phyloP scores from a whole-genome alignment of 1,140 invertebrate species.

The Cotesia chilonis region DNA sequence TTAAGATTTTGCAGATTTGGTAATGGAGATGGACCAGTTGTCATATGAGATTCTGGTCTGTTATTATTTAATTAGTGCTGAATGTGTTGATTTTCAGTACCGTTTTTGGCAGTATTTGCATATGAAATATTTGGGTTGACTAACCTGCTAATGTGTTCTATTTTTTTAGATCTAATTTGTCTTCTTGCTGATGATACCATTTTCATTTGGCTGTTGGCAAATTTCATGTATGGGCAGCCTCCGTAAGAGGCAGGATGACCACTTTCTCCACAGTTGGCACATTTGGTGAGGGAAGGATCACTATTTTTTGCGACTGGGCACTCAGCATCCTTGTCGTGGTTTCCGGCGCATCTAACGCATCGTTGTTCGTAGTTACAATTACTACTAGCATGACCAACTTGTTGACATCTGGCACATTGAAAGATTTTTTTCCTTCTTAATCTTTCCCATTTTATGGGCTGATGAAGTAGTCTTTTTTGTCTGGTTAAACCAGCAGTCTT shows the following conservation, averaged over 20 bases:
- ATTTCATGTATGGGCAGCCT: slow-evolving; percentile 3
- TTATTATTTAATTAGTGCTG: slow-evolving; percentile 8
- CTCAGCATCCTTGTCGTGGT: background rate
- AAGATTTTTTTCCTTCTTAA: slow-evolving; percentile 20
- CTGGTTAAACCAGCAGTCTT: background rate
- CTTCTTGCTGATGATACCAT: background rate
- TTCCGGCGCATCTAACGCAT: slow-evolving; percentile 37
- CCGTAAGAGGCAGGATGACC: slow-evolving; percentile 1
- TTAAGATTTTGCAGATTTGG: no score
- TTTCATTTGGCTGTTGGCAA: slow-evolving; percentile 24
- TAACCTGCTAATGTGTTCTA: background rate
- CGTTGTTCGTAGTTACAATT: slow-evolving; percentile 29
- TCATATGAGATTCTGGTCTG: background rate
- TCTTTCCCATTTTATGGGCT: slow-evolving; percentile 32
- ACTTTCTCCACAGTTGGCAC: background rate
- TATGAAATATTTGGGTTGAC: background rate
- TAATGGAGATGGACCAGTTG: background rate
- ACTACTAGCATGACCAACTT: slow-evolving; percentile 35
- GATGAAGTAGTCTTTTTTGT: slow-evolving; percentile 19
- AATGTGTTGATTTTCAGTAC: slow-evolving; percentile 5
- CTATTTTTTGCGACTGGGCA: background rate
- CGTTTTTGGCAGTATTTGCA: background rate
- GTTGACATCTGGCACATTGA: slow-evolving; percentile 41
- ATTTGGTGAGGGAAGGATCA: background rate
- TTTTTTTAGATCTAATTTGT: background rate